phyloP scores from a whole-genome alignment of 2,888 invertebrate species.

The Caenorhabditis virilis region DNA sequence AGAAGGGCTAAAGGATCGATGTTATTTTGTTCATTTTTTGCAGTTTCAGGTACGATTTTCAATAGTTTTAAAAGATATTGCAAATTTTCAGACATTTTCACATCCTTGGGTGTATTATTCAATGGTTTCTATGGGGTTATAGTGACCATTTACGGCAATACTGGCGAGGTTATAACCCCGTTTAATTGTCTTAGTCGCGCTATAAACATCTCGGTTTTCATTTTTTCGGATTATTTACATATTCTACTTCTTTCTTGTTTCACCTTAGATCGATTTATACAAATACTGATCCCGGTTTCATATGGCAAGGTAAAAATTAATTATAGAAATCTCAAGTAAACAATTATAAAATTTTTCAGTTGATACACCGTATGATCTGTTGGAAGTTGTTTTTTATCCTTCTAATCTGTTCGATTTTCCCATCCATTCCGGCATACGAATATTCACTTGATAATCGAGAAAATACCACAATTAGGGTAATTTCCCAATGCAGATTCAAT shows the following conservation, averaged over 20 bases:
- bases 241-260: slow-evolving; percentile 15
- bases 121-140: slow-evolving; percentile 46
- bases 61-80: background rate
- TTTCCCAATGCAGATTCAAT: slow-evolving; percentile 43
- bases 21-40: slow-evolving; percentile 35
- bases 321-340: too few relatives aligned
- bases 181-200: slow-evolving; percentile 33
- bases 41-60: slow-evolving; percentile 17
- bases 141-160: slow-evolving; percentile 39
- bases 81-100: slow-evolving; percentile 29
- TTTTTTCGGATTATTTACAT: slow-evolving; percentile 41
- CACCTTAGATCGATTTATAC: slow-evolving; percentile 24
- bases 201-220: slow-evolving; percentile 27
- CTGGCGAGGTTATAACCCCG: slow-evolving; percentile 32
- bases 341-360: too few relatives aligned
- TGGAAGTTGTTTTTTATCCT: background rate
- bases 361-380: background rate
- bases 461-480: too few relatives aligned
- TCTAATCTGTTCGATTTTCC: background rate
- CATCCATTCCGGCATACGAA: background rate
- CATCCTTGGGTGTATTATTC: slow-evolving; percentile 29
- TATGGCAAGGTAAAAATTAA: slow-evolving; percentile 40
- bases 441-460: too few relatives aligned
- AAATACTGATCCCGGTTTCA: slow-evolving; percentile 34
- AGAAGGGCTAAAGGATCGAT: slow-evolving; percentile 11